Base-by-base conservation (phyloP, 2,888 invertebrate genomes). In the Druceiella hillmani region DNA sequence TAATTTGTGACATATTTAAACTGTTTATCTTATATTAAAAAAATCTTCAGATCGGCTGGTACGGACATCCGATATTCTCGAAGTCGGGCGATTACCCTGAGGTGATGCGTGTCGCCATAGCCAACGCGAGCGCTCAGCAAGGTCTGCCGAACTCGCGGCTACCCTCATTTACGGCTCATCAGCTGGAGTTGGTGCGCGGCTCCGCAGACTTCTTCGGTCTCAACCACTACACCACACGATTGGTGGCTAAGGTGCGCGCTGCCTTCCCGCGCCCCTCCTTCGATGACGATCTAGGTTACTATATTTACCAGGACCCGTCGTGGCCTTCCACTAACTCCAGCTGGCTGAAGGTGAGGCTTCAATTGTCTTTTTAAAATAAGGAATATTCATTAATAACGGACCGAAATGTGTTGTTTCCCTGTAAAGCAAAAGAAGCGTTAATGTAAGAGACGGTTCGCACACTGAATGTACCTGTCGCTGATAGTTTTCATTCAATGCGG, bases 191-290 rank as follows among this genome's bases (percentile, higher is more conserved):
- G 36, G 74, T 87, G 13, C 62, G 58, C 20, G 79, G 74, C 0
- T 77, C 83, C 1, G 68, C 72, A 2, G 87, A 90, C 55, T 86
- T 83, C 59, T 66, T 87, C 33, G 87, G 85, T 1, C 55, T 87
- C 11, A 87, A 88, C 54, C 76, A 81, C 40, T 89, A 89, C 55
- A 80, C 83, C 1, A 70, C 79, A 1, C 65, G 63, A 44, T 48
- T 79, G 50, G 67, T 62, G 2, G 58, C 59, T 2, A 64, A 61
- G 36, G 39, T 58, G 5, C 38, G 34, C 2, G 48, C 50, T 1
- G 38, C 52, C 2, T n/a, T n/a, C n/a, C n/a, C n/a, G n/a, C n/a
- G n/a, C n/a, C 67, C 72, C 0, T 68, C 68, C 0, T 66, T 54
- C 28, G 33, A 52, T 0, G 61, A 64, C 16, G 76, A 76, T 42